These are phyloP conservation scores for Tenthredo distinguenda DNA, from an alignment of 2,888 invertebrate species.

Conservation along the genomic window DNA sequence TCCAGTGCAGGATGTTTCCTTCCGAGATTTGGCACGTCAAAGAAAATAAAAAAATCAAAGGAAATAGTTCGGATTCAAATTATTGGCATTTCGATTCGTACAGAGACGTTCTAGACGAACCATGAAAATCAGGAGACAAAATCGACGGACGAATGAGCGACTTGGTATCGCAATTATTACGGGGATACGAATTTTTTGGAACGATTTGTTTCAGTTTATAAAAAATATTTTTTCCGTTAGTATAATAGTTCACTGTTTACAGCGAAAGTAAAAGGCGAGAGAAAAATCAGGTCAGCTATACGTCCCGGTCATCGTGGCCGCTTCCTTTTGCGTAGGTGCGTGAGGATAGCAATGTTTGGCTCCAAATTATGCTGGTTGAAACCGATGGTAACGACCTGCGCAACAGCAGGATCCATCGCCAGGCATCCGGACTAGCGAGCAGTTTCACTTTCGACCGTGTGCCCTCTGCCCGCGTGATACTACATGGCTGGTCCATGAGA, in stretches of 20 bases:
- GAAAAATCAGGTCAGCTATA: constrained; percentile 19
- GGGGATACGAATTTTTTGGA: not conserved
- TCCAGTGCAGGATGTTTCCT: not conserved
- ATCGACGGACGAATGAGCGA: not conserved
- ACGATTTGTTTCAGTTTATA: not conserved
- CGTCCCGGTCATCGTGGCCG: constrained; percentile 63
- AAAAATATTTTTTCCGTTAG: not conserved
- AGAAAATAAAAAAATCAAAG: not conserved
- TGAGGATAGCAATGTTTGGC: constrained; percentile 20
- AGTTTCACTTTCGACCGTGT: constrained; percentile 44
- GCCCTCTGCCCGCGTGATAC: constrained; percentile 11
- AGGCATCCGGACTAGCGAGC: constrained; percentile 51
- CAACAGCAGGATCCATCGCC: constrained; percentile 51
- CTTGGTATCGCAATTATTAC: not conserved
- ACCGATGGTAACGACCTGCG: constrained; percentile 53
- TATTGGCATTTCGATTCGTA: not conserved
- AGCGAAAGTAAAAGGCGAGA: constrained; percentile 21
- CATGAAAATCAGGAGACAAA: not conserved
- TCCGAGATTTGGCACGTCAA: not conserved
- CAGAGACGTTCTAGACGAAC: not conserved
- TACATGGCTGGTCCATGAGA: not conserved
- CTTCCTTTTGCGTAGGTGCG: constrained; percentile 61
- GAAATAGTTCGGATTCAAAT: not conserved
- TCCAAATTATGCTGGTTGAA: constrained; percentile 13
- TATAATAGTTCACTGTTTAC: not conserved